Conservation (phyloP, 2,113 vertebrate species). For the Propithecus coquereli region DNA sequence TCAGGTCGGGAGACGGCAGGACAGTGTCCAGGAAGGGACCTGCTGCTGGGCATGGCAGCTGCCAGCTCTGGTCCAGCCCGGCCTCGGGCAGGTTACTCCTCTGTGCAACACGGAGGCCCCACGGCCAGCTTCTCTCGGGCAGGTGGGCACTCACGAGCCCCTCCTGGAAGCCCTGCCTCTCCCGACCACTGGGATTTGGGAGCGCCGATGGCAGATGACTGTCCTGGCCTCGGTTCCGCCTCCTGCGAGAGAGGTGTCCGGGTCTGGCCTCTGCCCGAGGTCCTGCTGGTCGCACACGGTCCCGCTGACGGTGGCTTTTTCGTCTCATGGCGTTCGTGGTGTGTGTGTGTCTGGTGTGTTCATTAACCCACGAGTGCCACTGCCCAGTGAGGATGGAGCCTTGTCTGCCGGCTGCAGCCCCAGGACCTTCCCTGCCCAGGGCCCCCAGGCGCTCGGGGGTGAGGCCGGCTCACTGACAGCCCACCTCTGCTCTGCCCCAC, state of each 20-base stretch:
- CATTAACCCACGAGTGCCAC: accelerated
- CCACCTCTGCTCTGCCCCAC: background rate
- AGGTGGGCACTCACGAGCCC: background rate
- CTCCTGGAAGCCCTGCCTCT: background rate
- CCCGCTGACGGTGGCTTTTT: accelerated
- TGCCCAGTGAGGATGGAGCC: accelerated
- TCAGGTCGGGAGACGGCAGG: background rate
- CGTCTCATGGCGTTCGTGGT: accelerated
- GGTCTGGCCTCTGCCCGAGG: accelerated
- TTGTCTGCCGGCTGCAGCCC: accelerated
- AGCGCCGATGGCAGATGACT: accelerated
- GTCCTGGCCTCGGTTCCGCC: accelerated
- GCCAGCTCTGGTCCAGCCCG: accelerated
- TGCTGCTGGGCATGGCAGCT: background rate
- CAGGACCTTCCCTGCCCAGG: accelerated
- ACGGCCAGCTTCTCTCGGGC: background rate
- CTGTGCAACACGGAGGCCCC: background rate
- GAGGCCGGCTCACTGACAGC: accelerated
- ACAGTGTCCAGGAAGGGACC: accelerated
- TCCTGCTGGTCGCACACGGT: accelerated
- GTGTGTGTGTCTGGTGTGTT: accelerated
- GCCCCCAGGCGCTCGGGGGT: background rate
- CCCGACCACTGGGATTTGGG: accelerated
- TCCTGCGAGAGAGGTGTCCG: accelerated
- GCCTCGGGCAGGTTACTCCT: accelerated